These are phyloP conservation scores for Nasonia giraulti DNA, from an alignment of 1,140 invertebrate genomes.

Conservation along the genomic window DNA sequence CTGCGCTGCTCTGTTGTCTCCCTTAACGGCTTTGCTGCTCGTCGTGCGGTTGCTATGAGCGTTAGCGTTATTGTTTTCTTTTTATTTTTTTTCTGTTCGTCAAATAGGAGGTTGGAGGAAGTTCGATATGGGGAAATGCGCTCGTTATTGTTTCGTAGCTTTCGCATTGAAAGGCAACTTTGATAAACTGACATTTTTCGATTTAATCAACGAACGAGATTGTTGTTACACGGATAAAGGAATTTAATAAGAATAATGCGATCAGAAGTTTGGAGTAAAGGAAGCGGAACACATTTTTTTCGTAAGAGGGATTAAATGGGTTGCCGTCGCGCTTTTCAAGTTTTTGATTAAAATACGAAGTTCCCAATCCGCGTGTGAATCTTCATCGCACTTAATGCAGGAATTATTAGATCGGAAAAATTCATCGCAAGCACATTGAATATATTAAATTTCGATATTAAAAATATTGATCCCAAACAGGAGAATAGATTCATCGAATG, in stretches of 20 bases:
- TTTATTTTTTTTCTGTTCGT: not conserved
- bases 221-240: too few relatives aligned
- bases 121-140: not conserved
- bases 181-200: too few relatives aligned
- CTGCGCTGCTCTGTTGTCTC: not conserved
- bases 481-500: too few relatives aligned
- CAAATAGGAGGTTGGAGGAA: not conserved
- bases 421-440: not conserved
- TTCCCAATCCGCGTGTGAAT: not conserved
- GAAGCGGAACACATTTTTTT: too few relatives aligned
- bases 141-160: not conserved
- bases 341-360: not conserved
- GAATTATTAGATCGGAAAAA: not conserved
- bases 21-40: constrained; percentile 24
- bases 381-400: too few relatives aligned
- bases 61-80: not conserved
- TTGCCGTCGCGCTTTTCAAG: not conserved
- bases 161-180: too few relatives aligned
- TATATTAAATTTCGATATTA: not conserved
- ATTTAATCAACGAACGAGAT: too few relatives aligned
- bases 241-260: too few relatives aligned
- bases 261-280: too few relatives aligned
- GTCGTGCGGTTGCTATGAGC: not conserved
- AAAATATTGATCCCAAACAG: too few relatives aligned
- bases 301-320: not conserved